Evolutionary conservation across 2,113 vertebrate genomes (phyloP).

Genomic region (Perca fluviatilis): DNA sequence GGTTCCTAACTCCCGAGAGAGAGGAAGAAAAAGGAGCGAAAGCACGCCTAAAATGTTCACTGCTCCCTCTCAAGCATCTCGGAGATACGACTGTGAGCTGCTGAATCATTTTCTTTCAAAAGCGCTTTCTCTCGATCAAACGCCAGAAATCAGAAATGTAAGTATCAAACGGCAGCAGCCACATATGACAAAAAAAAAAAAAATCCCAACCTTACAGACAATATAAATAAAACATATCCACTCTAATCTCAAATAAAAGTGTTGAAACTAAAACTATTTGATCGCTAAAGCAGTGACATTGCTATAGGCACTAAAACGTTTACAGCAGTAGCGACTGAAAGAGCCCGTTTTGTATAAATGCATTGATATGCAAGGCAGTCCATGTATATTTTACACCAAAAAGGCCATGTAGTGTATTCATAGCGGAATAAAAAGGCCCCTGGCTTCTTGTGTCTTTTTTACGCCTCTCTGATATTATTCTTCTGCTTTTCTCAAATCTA

Average conservation of each 20-base stretch:
- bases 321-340: conserved; percentile 68
- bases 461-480: conserved; percentile 1
- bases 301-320: conserved; percentile 78
- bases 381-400: conserved; percentile 53
- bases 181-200: conserved; percentile 25
- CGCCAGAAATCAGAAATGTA: conserved; percentile 34
- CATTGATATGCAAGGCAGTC: conserved; percentile 62
- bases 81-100: conserved; percentile 13
- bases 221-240: conserved; percentile 59
- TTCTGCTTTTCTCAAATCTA: conserved; percentile 20
- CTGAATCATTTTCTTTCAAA: conserved; percentile 19
- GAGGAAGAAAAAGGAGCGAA: conserved; percentile 33
- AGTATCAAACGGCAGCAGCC: conserved; percentile 52
- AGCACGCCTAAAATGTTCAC: conserved; percentile 1
- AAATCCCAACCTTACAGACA: conserved; percentile 35
- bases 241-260: conserved; percentile 46
- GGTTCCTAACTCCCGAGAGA: conserved; percentile 19
- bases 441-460: conserved; percentile 24
- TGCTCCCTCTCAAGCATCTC: conserved; percentile 28
- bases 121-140: conserved; percentile 11
- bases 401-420: conserved; percentile 68
- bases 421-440: conserved; percentile 48
- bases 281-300: conserved; percentile 65
- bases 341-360: conserved; percentile 55
- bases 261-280: conserved; percentile 38